Evolutionary conservation across 1,140 invertebrate genomes (phyloP), one percentile per base, ranked within the genome.

Genomic region (Protaetia brevitarsis): DNA sequence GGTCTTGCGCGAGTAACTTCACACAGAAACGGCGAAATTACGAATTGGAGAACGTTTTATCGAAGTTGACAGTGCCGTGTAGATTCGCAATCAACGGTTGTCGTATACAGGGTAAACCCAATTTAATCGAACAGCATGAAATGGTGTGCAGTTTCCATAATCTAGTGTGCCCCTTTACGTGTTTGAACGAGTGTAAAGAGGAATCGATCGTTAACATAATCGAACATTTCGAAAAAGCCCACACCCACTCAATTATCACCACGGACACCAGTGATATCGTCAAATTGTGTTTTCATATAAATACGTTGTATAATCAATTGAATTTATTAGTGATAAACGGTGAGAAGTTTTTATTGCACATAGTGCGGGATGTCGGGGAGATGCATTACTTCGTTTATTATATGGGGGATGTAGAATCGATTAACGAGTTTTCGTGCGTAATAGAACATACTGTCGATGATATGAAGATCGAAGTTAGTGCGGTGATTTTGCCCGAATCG

Each of bases 261-360:
- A 59, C 27, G 3, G 30, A 59, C 13, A 31, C 57, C 8, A 36
- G 34, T 5, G 30, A 28, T 16, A 59, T 11, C 6, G 3, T 59
- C 16, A 45, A 45, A 16, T 45, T 45, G 23, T 16, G 16, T 45
- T 19, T 45, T 19, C 41, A 45, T 45, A 45, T 45, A 8, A 21
- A 45, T 19, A 19, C 41, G 1, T 19, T 11, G 4, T n/a, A 64
- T 51, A 45, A 64, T 45, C 6, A 26, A 29, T 28, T 64, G 7
- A 64, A 64, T 51, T 30, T 64, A 11, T 34, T 64, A 10, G 21
- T 28, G 6, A 51, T 37, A 13, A 27, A 56, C 10, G n/a, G 7
- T 51, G 63, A 51, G n/a, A 28, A 64, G 37, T 64, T 64, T 64
- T 28, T 64, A 11, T n/a, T 64, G 34, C 63, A 56, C 26, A 56